Conservation (phyloP, 2,797 vertebrate species). For the Rhynchonycteris naso region DNA sequence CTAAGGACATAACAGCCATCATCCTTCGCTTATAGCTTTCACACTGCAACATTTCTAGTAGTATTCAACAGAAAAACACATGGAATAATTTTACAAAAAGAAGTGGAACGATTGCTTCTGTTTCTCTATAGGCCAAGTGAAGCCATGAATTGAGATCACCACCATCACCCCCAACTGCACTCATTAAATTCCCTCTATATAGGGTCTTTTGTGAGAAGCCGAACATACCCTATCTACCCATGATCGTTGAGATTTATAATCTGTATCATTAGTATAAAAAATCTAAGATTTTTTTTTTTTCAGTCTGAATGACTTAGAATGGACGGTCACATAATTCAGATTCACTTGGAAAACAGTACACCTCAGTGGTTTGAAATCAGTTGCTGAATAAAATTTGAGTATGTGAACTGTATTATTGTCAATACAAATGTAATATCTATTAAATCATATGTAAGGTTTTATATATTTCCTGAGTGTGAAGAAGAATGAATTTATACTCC, state of each 20-base stretch:
- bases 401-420: not conserved
- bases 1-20: conserved; percentile 87
- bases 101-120: not conserved
- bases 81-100: not conserved
- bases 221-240: not conserved
- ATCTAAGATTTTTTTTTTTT: conserved; percentile 6
- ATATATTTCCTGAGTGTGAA: not conserved
- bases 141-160: not conserved
- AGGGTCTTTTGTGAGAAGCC: not conserved
- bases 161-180: not conserved
- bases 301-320: conserved; percentile 18
- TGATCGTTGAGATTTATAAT: not conserved
- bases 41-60: conserved; percentile 86
- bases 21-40: conserved; percentile 79
- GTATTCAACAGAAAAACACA: conserved; percentile 46
- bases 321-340: not conserved
- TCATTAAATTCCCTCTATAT: not conserved
- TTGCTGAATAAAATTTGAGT: conserved; percentile 46
- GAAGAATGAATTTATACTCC: not conserved
- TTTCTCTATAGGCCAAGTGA: not conserved
- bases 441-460: conserved; percentile 37
- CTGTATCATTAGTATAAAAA: not conserved
- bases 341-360: not conserved
- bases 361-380: not conserved
- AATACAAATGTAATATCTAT: conserved; percentile 5